These are phyloP conservation scores for Pituophis catenifer DNA, from an alignment of 2,113 vertebrate species.

Conservation along the genomic window DNA sequence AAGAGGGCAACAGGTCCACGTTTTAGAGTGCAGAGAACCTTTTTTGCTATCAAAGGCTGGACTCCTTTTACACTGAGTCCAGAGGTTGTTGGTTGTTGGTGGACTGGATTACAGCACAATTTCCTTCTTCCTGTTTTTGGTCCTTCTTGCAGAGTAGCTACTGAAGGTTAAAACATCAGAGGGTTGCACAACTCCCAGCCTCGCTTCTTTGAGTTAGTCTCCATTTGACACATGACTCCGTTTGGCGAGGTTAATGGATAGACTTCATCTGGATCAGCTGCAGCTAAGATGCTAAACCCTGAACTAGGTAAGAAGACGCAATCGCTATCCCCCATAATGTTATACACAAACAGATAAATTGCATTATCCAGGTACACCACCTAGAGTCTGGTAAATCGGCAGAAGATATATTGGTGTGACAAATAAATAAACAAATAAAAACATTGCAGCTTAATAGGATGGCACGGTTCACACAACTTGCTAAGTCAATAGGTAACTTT, in stretches of 20 bases:
- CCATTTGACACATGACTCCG: background rate
- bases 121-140: background rate
- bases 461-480: background rate
- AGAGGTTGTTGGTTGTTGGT: background rate
- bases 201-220: background rate
- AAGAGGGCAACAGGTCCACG: background rate
- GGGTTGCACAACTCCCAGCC: background rate
- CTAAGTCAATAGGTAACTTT: background rate
- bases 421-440: background rate
- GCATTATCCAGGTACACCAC: background rate
- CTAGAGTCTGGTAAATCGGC: background rate
- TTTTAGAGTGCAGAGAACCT: background rate
- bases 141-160: background rate
- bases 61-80: background rate
- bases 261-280: background rate
- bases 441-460: background rate
- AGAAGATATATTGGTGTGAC: background rate
- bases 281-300: background rate
- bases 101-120: background rate
- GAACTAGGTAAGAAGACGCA: background rate
- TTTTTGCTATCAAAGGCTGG: background rate
- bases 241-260: background rate
- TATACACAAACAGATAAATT: background rate
- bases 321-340: background rate
- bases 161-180: background rate